Conservation (phyloP, 64 coral and sea anemone genomes). For the Montipora capricornis region DNA sequence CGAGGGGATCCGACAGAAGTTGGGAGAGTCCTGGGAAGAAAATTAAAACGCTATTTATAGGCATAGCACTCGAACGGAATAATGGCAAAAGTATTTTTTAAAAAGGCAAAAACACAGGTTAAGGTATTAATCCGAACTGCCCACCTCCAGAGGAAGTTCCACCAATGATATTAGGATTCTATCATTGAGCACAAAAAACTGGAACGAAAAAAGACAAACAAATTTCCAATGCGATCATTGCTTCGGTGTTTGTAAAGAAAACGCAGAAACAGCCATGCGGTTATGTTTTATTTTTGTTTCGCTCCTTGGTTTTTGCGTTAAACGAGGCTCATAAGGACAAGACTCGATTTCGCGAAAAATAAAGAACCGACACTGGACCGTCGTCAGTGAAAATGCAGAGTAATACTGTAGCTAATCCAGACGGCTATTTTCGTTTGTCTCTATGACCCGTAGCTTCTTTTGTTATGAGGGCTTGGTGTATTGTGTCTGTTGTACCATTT, state of each 20-base stretch:
- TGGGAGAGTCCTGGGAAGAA: constrained; percentile 23
- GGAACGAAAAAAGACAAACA: neutral
- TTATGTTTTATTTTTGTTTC: too few species aligned
- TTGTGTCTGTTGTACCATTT: too few species aligned
- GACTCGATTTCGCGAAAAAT: too few species aligned
- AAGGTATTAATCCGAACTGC: neutral
- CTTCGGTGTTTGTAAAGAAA: neutral
- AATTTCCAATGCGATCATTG: neutral
- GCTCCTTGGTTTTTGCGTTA: too few species aligned
- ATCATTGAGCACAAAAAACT: constrained; percentile 94
- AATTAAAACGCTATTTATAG: neutral
- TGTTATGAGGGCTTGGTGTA: too few species aligned
- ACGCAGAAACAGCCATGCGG: too few species aligned
- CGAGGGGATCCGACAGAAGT: constrained; percentile 10
- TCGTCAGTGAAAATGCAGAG: too few species aligned
- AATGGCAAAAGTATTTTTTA: neutral
- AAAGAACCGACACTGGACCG: too few species aligned
- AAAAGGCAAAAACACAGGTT: neutral
- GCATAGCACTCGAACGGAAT: neutral
- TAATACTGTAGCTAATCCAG: too few species aligned
- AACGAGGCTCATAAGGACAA: too few species aligned
- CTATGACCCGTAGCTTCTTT: too few species aligned
- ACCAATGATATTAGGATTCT: constrained; percentile 87
- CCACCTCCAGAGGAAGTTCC: constrained; percentile 87
- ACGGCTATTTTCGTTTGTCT: too few species aligned